Percentiles rank a stretch among this genome's conserved stretches.
These are phyloP conservation scores for Halocynthia aurantium DNA, from an alignment of 23 tunicate genomes.

Conservation along the genomic window DNA sequence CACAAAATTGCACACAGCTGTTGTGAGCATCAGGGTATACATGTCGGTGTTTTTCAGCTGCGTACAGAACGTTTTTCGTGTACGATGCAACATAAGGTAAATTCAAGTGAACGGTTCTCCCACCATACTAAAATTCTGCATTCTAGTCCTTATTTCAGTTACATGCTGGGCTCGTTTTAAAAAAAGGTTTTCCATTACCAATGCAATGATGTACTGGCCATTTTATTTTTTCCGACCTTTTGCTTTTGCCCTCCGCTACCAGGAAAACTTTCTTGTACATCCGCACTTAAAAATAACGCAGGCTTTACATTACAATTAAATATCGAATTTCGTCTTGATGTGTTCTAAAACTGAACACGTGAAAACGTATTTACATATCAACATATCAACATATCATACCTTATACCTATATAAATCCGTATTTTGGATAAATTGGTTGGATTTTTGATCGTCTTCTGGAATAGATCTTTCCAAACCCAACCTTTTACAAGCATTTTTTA, in stretches of 20 bases:
- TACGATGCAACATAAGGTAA: no score
- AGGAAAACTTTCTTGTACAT: background rate
- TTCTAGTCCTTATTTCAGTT: background rate
- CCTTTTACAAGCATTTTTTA: background rate
- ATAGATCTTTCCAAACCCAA: background rate
- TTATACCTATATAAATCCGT: background rate
- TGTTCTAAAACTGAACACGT: background rate
- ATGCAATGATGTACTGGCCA: no score
- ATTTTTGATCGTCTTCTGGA: background rate
- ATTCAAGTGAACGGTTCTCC: conserved; percentile 21
- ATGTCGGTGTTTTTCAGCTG: no score
- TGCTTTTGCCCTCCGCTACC: no score
- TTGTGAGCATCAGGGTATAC: no score
- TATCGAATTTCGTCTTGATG: background rate
- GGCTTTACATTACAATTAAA: background rate
- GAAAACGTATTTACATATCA: no score
- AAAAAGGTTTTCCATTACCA: background rate
- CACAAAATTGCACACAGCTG: no score
- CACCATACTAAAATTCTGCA: background rate
- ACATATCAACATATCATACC: conserved; percentile 3
- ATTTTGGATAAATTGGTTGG: background rate
- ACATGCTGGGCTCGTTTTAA: background rate
- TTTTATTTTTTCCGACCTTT: no score
- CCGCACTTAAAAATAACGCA: background rate
- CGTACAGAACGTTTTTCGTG: no score